These are phyloP conservation scores for Carassius gibelio DNA, from an alignment of 2,113 vertebrate genomes.

Conservation along the genomic window DNA sequence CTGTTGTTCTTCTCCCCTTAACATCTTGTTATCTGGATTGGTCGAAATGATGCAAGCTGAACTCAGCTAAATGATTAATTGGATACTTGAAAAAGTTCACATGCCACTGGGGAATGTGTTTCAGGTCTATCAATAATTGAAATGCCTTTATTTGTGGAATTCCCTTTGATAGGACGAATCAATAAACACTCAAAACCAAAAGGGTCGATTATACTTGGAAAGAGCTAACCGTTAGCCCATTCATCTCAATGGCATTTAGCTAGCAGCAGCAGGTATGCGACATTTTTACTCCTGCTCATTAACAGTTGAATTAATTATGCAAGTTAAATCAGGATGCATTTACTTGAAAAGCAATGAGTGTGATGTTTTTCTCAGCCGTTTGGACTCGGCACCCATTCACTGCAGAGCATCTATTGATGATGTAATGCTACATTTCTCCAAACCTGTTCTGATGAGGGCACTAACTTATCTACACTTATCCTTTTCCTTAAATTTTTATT, in stretches of 20 bases:
- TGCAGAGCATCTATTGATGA: too few species aligned
- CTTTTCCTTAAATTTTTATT: too few species aligned
- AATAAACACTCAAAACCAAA: conserved; percentile 55
- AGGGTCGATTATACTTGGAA: conserved; percentile 53
- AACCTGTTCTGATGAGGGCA: too few species aligned
- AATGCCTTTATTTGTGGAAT: conserved; percentile 69
- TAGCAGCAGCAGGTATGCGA: background rate
- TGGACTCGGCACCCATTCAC: too few species aligned
- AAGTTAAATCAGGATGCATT: background rate
- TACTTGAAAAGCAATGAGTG: background rate
- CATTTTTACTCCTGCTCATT: too few species aligned
- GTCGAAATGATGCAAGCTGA: conserved; percentile 67
- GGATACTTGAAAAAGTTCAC: conserved; percentile 73
- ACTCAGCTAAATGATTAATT: conserved; percentile 81
- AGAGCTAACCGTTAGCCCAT: conserved; percentile 45
- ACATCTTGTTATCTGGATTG: conserved; percentile 75
- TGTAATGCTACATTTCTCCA: too few species aligned
- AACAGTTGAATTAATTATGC: background rate
- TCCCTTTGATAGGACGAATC: conserved; percentile 73
- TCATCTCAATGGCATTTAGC: conserved; percentile 15
- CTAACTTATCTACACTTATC: too few species aligned
- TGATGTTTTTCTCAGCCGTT: too few species aligned
- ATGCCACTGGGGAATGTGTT: conserved; percentile 63
- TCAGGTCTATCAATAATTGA: conserved; percentile 74
- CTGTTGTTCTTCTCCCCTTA: conserved; percentile 58